Percentiles rank a stretch among this genome's conserved stretches.
These are phyloP conservation scores for Platorchestia sp. DNA, from an alignment of 1,140 invertebrate genomes.

Conservation along the genomic window DNA sequence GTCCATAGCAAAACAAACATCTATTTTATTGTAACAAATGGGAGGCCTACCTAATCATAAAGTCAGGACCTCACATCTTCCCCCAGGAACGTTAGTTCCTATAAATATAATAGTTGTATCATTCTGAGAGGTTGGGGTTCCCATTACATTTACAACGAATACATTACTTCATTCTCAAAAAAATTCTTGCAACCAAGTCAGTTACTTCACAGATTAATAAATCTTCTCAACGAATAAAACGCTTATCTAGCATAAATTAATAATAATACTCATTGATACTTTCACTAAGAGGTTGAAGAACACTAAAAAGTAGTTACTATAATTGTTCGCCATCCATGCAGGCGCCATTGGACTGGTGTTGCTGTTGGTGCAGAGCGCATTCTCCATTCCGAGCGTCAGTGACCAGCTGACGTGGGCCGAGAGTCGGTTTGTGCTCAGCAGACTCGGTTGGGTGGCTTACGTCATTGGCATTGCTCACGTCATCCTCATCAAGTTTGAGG, in stretches of 20 bases:
- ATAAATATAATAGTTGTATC: too few species aligned
- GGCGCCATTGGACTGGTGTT: background rate
- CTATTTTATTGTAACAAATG: too few species aligned
- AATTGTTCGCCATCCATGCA: background rate
- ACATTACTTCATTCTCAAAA: background rate
- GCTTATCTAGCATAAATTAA: background rate
- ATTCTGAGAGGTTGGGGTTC: too few species aligned
- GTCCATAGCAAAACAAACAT: too few species aligned
- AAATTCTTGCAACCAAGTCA: background rate
- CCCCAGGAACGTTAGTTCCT: too few species aligned
- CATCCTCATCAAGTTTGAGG: background rate
- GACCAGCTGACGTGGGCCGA: conserved; percentile 26
- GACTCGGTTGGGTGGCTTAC: background rate
- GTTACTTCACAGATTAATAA: background rate
- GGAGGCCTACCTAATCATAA: too few species aligned
- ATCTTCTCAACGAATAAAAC: background rate
- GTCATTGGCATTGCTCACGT: background rate
- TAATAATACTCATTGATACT: background rate
- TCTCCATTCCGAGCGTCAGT: background rate
- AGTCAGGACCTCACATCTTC: too few species aligned
- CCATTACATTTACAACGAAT: too few species aligned
- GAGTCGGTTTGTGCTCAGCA: background rate
- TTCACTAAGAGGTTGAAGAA: background rate
- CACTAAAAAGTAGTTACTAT: background rate
- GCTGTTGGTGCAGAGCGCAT: conserved; percentile 28